phyloP scores from a whole-genome alignment of 2,888 invertebrate species.

The Mesorhabditis belari region DNA sequence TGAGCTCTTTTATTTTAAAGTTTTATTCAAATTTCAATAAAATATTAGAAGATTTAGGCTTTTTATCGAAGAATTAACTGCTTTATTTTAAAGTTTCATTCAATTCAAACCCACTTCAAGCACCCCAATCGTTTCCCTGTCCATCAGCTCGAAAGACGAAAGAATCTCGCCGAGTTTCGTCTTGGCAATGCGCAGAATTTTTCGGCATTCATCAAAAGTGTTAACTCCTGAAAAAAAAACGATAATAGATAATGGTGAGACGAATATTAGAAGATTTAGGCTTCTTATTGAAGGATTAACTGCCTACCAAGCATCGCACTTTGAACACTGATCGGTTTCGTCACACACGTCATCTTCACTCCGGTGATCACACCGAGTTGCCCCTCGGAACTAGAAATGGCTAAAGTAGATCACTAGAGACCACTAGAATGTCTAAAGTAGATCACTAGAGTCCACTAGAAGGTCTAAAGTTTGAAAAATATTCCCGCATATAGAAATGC shows the following conservation, averaged over 20 bases:
- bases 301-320: conserved; percentile 71
- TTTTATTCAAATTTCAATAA: no score
- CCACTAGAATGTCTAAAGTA: no score
- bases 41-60: no score
- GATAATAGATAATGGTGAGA: no score
- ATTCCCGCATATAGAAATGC: no score
- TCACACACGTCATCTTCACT: conserved; percentile 81
- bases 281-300: not conserved
- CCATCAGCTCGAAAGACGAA: conserved; percentile 92
- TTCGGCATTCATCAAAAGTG: conserved; percentile 70
- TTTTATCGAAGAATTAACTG: no score
- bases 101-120: conserved; percentile 10
- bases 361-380: conserved; percentile 88
- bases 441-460: no score
- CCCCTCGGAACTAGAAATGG: conserved; percentile 80
- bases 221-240: conserved; percentile 16
- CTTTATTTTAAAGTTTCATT: not conserved
- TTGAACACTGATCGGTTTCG: conserved; percentile 72
- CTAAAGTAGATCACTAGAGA: no score
- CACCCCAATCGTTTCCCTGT: conserved; percentile 66
- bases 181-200: conserved; percentile 71
- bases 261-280: not conserved
- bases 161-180: conserved; percentile 73
- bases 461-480: no score
- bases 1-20: not conserved